Percentiles rank a stretch among this genome's conserved stretches.
Conservation (phyloP, 2,888 invertebrate species). For the Drosophila limbata region DNA sequence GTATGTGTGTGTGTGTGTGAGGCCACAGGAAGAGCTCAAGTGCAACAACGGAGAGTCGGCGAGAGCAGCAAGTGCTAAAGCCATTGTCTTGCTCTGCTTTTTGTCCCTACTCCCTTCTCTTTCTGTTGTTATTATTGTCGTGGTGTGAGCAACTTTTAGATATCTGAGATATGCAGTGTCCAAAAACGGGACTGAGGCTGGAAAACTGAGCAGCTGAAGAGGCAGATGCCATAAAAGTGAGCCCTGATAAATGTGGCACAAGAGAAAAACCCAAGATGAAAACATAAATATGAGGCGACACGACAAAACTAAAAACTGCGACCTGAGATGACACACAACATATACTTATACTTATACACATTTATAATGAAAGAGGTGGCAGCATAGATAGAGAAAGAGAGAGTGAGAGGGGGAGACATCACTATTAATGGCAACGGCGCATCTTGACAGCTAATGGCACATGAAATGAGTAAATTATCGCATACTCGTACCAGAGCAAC, state of each 20-base stretch:
- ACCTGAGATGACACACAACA: slow-evolving; percentile 12
- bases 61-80: slow-evolving; percentile 66
- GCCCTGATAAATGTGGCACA: slow-evolving; percentile 64
- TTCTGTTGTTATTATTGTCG: slow-evolving; percentile 26
- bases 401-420: slow-evolving; percentile 1
- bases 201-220: slow-evolving; percentile 47
- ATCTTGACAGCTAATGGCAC: slow-evolving; percentile 77
- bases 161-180: slow-evolving; percentile 67
- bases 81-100: slow-evolving; percentile 66
- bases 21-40: slow-evolving; percentile 75
- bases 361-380: neutral
- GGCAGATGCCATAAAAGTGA: slow-evolving; percentile 61
- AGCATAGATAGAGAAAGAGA: neutral
- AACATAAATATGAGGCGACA: slow-evolving; percentile 69
- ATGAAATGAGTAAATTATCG: slow-evolving; percentile 81
- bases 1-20: slow-evolving; percentile 18
- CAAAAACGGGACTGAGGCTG: slow-evolving; percentile 49
- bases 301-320: slow-evolving; percentile 19
- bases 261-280: slow-evolving; percentile 43
- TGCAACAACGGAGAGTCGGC: slow-evolving; percentile 64
- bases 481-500: slow-evolving; percentile 42
- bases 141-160: slow-evolving; percentile 59
- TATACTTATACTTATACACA: slow-evolving; percentile 6
- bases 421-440: slow-evolving; percentile 45
- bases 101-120: neutral